These are phyloP conservation scores for Pristis pectinata DNA, from an alignment of 2,797 vertebrate species.

Conservation along the genomic window DNA sequence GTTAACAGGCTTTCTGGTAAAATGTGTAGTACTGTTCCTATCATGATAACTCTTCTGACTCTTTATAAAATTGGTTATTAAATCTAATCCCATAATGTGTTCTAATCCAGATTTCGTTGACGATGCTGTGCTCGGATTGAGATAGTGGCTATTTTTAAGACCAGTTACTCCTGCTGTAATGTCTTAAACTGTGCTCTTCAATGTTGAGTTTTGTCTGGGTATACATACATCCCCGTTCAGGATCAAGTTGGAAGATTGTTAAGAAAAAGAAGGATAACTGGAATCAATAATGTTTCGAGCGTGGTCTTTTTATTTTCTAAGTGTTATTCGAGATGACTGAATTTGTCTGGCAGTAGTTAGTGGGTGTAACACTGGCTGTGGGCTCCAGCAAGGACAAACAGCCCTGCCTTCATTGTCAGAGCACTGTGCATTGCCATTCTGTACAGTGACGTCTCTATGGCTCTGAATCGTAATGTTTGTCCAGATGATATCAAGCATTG, in stretches of 20 bases:
- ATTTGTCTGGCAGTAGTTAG: not conserved
- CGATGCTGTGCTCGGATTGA: not conserved
- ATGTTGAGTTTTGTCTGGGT: not conserved
- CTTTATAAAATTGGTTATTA: not conserved
- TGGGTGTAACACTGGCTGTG: not conserved
- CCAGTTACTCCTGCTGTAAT: not conserved
- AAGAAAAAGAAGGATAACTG: not conserved
- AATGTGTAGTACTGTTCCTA: not conserved
- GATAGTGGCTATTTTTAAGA: not conserved
- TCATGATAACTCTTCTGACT: not conserved
- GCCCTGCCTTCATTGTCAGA: not conserved
- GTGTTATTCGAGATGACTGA: not conserved
- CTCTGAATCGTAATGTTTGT: not conserved
- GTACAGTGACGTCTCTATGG: not conserved
- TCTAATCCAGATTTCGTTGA: slow-evolving; percentile 1
- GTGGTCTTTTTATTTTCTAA: not conserved
- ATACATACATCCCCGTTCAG: not conserved
- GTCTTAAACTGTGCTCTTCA: not conserved
- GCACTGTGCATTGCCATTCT: not conserved
- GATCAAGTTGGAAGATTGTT: not conserved
- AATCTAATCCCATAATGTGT: not conserved
- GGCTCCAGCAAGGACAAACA: not conserved
- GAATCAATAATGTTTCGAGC: not conserved
- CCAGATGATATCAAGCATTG: not conserved
- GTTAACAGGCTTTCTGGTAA: not conserved